Conservation (phyloP, 2,113 vertebrate genomes). For the Phylloscopus trochilus region DNA sequence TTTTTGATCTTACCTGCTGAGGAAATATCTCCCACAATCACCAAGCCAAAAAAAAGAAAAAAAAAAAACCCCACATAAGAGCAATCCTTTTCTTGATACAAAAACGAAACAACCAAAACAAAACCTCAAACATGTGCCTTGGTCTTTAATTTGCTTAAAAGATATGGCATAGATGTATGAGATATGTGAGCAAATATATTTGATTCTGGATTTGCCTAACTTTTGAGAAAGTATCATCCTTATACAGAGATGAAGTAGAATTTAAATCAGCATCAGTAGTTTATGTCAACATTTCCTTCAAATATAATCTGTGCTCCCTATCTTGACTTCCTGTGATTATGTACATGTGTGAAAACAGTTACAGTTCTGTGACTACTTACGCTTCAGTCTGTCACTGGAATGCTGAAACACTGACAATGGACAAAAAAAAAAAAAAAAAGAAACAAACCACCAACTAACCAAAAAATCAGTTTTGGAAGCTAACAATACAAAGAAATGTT, state of each 20-base stretch:
- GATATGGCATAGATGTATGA: not conserved
- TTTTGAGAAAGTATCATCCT: not conserved
- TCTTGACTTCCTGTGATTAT: not conserved
- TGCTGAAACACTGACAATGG: not conserved
- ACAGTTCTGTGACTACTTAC: not conserved
- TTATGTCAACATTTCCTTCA: not conserved
- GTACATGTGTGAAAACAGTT: not conserved
- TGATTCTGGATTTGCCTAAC: not conserved
- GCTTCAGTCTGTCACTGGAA: not conserved
- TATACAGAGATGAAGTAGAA: not conserved
- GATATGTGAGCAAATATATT: not conserved
- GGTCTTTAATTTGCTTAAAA: not conserved
- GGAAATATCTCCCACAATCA: not conserved
- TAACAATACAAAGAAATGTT: accelerated
- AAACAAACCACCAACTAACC: not conserved
- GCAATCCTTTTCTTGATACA: not conserved
- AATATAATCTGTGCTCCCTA: not conserved
- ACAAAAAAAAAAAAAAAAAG: not conserved
- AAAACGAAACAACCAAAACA: not conserved
- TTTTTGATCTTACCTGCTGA: not conserved
- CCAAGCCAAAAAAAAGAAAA: not conserved
- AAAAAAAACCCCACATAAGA: too few species aligned
- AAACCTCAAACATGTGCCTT: not conserved
- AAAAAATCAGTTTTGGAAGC: not conserved
- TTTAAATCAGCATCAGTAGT: not conserved